phyloP scores from a whole-genome alignment of 2,113 vertebrate species.

The Gymnocephalus cernua region DNA sequence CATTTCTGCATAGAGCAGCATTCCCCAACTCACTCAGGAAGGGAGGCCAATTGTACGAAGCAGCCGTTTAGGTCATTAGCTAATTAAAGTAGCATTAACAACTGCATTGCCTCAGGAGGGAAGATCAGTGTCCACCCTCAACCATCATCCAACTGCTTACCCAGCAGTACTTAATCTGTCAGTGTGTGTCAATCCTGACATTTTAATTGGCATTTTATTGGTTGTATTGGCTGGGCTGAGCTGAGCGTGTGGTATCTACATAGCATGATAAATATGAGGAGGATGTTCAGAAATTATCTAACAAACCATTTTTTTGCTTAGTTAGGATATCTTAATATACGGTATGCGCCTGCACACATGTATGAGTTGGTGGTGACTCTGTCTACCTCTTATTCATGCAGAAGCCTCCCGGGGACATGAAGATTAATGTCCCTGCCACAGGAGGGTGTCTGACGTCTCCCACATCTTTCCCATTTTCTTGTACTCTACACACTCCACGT shows the following conservation, averaged over 20 bases:
- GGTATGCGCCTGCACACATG: neutral
- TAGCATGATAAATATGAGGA: constrained; percentile 6
- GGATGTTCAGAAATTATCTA: neutral
- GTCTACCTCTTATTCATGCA: constrained; percentile 36
- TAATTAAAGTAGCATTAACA: constrained; percentile 68
- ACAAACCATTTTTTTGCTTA: neutral
- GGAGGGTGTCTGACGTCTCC: constrained; percentile 19
- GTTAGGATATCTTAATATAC: neutral
- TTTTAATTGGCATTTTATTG: constrained; percentile 41
- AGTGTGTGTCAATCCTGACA: constrained; percentile 37
- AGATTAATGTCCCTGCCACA: constrained; percentile 59
- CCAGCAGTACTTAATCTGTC: constrained; percentile 27
- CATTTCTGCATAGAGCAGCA: constrained; percentile 50
- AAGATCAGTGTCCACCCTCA: constrained; percentile 39
- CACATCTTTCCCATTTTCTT: constrained; percentile 6
- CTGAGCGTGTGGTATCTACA: neutral
- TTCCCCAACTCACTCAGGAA: constrained; percentile 29
- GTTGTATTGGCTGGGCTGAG: constrained; percentile 1
- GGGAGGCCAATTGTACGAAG: constrained; percentile 19
- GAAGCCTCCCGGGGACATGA: constrained; percentile 19
- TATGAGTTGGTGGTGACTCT: neutral
- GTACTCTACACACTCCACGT: neutral
- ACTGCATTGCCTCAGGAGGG: constrained; percentile 15
- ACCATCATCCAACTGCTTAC: constrained; percentile 30
- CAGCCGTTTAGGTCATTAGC: constrained; percentile 58